Percentiles rank a stretch among this genome's conserved stretches.
Conservation (phyloP, 2,797 vertebrate genomes). For the Anguilla obscura region DNA sequence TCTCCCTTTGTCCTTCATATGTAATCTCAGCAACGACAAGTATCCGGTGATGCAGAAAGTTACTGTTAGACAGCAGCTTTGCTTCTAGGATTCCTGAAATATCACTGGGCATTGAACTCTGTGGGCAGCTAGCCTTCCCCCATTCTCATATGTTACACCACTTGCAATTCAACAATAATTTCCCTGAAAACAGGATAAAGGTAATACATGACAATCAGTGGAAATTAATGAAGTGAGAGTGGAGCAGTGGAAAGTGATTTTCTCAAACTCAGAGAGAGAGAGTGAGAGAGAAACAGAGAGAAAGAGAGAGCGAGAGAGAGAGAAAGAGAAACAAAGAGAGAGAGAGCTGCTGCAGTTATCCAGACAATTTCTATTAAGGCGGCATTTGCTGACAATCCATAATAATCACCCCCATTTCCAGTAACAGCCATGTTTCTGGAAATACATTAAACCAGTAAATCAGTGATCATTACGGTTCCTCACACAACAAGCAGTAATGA, state of each 20-base stretch:
- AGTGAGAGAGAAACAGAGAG: not conserved
- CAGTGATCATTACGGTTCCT: not conserved
- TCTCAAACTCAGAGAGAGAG: not conserved
- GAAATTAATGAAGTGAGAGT: not conserved
- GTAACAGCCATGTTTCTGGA: not conserved
- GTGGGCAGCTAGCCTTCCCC: not conserved
- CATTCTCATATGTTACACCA: no score
- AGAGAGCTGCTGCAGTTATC: not conserved
- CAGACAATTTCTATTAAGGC: not conserved
- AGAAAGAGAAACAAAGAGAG: no score
- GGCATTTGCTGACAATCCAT: not conserved
- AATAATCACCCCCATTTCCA: not conserved
- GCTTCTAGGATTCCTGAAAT: conserved; percentile 13
- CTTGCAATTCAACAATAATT: not conserved
- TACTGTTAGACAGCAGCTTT: not conserved
- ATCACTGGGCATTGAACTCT: not conserved
- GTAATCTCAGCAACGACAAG: not conserved
- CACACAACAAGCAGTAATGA: not conserved
- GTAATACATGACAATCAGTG: not conserved
- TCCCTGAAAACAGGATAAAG: not conserved
- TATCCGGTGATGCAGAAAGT: not conserved
- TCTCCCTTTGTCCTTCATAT: conserved; percentile 9
- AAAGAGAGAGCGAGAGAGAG: no score
- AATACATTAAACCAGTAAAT: not conserved
- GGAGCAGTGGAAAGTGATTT: not conserved